Evolutionary conservation across 1,140 invertebrate species (phyloP), one percentile per base, ranked within the genome.

Genomic region (Frieseomelitta varia): DNA sequence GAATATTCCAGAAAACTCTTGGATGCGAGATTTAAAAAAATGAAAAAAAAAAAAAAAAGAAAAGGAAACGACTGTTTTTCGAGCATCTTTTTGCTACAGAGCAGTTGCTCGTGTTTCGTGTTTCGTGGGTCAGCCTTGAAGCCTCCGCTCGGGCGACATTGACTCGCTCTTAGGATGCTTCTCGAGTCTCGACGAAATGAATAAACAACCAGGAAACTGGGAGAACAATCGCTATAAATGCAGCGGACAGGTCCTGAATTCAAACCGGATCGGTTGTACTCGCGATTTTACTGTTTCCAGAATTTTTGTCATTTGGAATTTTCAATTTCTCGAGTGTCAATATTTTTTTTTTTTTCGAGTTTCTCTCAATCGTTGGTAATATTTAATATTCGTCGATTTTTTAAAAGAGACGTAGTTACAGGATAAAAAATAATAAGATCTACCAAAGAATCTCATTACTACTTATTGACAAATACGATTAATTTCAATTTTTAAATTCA

Each of bases 161-260:
- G 79, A 74, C 24, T 63, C 69, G 56, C 58, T 81, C 56, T 81
- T 81, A 81, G 71, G 69, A 81, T 53, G 79, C 79, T 72, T 39
- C 58, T 56, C 21, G 56, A 74, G 56, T 74, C n/a, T 27, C 58
- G 1, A 27, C 34, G 14, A 3, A 39, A 34, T 19, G 53, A 58
- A 73, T 73, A 34, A 53, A 81, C n/a, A 19, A n/a, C n/a, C 65
- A 65, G 69, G 15, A 65, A 65, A 30, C 53, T 14, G 12, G 27
- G 39, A 17, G 3, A 63, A 55, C 27, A 6, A 74, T 27, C 30
- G 21, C 0, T 27, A 30, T 8, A 51, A 55, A 19, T 56, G 72
- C n/a, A 55, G 1, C 11, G 2, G 3, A 1, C 11, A 17, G 12
- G 15, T 11, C 1, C 11, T 21, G 11, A 34, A 74, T 56, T 34